Evolutionary conservation across 2,888 invertebrate species (phyloP).

Genomic region (Lasioglossum malachurum): DNA sequence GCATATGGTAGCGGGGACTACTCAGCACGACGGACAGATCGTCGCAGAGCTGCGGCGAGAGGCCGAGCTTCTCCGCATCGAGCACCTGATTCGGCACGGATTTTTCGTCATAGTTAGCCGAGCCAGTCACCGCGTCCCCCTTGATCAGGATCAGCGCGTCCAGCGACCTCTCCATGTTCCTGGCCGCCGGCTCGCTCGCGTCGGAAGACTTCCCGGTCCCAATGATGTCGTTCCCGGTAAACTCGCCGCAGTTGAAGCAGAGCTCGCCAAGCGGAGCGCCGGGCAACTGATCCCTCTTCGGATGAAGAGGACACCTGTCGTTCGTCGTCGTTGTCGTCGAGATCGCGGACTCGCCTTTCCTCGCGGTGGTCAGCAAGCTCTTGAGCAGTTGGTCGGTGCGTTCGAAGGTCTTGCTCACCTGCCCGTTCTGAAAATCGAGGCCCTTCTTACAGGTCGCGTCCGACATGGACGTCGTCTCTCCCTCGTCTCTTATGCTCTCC

Average conservation of each 20-base stretch:
- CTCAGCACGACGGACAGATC: conserved; percentile 90
- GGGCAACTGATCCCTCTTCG: conserved; percentile 62
- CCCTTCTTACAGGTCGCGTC: conserved; percentile 45
- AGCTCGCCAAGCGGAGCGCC: conserved; percentile 72
- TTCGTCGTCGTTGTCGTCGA: background rate
- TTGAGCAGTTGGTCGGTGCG: conserved; percentile 77
- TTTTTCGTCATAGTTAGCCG: conserved; percentile 88
- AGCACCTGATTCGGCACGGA: conserved; percentile 87
- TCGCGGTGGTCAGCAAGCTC: conserved; percentile 73
- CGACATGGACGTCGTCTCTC: conserved; percentile 9
- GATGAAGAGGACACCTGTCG: conserved; percentile 71
- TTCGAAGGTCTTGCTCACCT: conserved; percentile 72
- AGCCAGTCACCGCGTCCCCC: conserved; percentile 86
- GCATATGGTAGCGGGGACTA: conserved; percentile 89
- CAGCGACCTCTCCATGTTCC: conserved; percentile 85
- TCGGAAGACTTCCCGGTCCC: conserved; percentile 61
- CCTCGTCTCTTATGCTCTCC: background rate
- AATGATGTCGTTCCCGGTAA: conserved; percentile 67
- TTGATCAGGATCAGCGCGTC: conserved; percentile 86
- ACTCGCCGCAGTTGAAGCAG: conserved; percentile 79
- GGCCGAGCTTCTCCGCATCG: conserved; percentile 89
- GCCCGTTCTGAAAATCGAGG: conserved; percentile 69
- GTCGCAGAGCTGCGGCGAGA: conserved; percentile 88
- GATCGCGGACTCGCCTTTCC: conserved; percentile 63
- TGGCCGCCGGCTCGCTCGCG: conserved; percentile 63